Conservation (phyloP, 1,140 invertebrate species). For the Aethina tumida region DNA sequence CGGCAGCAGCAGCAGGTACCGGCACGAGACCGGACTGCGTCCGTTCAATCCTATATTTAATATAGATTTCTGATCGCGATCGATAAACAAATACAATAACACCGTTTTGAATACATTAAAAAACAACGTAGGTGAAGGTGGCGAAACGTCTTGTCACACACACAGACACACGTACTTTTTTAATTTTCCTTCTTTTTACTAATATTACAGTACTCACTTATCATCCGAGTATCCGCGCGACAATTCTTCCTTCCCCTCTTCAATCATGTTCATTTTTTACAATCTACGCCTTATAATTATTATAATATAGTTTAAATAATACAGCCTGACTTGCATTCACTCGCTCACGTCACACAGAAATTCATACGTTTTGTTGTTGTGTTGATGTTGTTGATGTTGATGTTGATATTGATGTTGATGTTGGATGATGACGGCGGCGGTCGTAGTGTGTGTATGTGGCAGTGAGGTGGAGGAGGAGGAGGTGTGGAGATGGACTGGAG, state of each 20-base stretch:
- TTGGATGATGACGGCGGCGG: conserved; percentile 6
- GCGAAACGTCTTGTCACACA: neutral
- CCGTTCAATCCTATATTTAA: too few relatives aligned
- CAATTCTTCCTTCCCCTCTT: too few relatives aligned
- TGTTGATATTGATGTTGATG: conserved; percentile 5
- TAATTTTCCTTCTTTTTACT: conserved; percentile 13
- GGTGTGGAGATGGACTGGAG: neutral
- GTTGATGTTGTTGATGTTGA: neutral
- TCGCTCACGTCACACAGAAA: conserved; percentile 17
- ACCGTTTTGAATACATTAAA: conserved; percentile 4
- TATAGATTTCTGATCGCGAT: conserved; percentile 10
- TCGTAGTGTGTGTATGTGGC: conserved; percentile 7
- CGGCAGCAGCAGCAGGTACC: too few relatives aligned
- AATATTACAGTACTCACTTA: conserved; percentile 22
- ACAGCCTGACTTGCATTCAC: conserved; percentile 34
- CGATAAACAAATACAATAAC: conserved; percentile 13
- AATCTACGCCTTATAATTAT: conserved; percentile 22
- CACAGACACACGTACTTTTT: conserved; percentile 3
- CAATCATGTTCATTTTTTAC: conserved; percentile 20
- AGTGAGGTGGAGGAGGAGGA: neutral
- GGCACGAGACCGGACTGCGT: too few relatives aligned
- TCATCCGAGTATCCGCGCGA: too few relatives aligned
- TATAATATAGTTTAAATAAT: conserved; percentile 31
- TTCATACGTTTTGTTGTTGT: conserved; percentile 13
- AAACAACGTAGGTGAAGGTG: neutral